phyloP scores from a whole-genome alignment of 2,113 vertebrate species.

The Cyprinodon brontotheroides region DNA sequence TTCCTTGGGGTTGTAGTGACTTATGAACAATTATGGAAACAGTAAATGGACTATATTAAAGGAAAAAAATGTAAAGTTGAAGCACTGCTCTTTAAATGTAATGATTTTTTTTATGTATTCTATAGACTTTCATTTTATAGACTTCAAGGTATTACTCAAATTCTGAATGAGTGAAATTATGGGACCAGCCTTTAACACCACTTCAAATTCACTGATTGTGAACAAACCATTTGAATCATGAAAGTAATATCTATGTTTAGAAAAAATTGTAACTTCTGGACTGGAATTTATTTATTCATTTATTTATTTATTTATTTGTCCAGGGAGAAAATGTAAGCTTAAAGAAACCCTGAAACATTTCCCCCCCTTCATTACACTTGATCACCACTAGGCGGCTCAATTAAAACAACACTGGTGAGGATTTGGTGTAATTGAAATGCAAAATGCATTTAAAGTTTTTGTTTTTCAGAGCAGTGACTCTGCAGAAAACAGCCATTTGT shows the following conservation, averaged over 20 bases:
- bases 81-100: not conserved
- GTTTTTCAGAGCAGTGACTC: not conserved
- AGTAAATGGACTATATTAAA: not conserved
- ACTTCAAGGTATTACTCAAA: not conserved
- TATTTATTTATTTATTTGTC: too few relatives aligned
- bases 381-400: slow-evolving; percentile 37
- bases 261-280: not conserved
- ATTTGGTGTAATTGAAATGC: not conserved
- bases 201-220: not conserved
- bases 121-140: not conserved
- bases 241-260: not conserved
- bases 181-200: not conserved
- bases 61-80: not conserved
- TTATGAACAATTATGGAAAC: not conserved
- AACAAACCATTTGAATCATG: not conserved
- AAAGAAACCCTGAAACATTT: not conserved
- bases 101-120: not conserved
- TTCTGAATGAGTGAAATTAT: not conserved
- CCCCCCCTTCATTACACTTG: not conserved
- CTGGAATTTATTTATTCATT: too few relatives aligned
- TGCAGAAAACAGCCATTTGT: not conserved
- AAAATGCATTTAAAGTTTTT: not conserved
- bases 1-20: not conserved
- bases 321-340: not conserved
- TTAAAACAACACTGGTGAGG: not conserved